Evolutionary conservation across 1,140 invertebrate species (phyloP).

Genomic region (Maconellicoccus hirsutus): DNA sequence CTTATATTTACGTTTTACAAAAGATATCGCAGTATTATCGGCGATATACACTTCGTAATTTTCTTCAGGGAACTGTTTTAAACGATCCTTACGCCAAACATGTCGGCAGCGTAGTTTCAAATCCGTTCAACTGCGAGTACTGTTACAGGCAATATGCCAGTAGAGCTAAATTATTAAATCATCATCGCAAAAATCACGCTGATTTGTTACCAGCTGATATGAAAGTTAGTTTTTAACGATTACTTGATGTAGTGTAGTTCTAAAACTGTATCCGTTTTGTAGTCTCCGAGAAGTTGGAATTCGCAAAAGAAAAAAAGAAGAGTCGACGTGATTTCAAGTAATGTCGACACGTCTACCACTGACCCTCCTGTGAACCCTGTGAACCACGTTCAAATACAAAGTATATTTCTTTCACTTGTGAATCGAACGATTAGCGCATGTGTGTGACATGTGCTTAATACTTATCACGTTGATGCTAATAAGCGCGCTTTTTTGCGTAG

Average conservation of each 20-base stretch:
- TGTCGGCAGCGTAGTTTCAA: constrained; percentile 50
- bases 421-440: no score
- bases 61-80: constrained; percentile 32
- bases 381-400: no score
- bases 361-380: background rate
- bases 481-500: no score
- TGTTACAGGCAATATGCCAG: constrained; percentile 77
- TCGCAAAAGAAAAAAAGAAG: background rate
- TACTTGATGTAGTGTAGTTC: background rate
- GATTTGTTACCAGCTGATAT: constrained; percentile 33
- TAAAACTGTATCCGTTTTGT: background rate
- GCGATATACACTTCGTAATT: no score
- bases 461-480: no score
- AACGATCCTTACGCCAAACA: constrained; percentile 56
- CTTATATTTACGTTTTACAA: no score
- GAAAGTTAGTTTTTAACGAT: constrained; percentile 12
- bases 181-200: constrained; percentile 64
- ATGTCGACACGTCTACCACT: background rate
- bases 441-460: no score
- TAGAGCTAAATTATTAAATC: constrained; percentile 67
- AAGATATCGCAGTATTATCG: no score
- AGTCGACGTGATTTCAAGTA: background rate
- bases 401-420: no score
- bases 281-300: constrained; percentile 12
- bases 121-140: constrained; percentile 62